Evolutionary conservation across 2,113 vertebrate genomes (phyloP).

Genomic region (Antechinus stuartii): DNA sequence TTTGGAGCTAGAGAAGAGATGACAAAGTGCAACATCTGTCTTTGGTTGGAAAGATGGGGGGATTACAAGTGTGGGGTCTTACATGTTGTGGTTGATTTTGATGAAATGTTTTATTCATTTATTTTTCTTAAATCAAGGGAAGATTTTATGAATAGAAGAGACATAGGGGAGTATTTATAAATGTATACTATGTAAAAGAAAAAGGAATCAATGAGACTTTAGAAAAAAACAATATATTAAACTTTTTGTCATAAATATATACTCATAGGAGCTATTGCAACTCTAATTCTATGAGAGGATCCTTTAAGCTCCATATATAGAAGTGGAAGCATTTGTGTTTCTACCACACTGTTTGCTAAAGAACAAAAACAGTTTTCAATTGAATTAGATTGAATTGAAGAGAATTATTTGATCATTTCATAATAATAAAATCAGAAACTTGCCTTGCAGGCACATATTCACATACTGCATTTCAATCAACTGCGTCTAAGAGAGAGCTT

Average conservation of each 20-base stretch:
- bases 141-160: background rate
- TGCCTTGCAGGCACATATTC: conserved; percentile 21
- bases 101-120: conserved; percentile 43
- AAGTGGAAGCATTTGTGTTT: conserved; percentile 59
- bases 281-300: conserved; percentile 59
- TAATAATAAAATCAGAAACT: conserved; percentile 56
- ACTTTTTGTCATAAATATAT: conserved; percentile 57
- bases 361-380: conserved; percentile 49
- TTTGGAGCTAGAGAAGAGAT: background rate
- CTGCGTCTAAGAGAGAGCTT: conserved; percentile 36
- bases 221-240: background rate
- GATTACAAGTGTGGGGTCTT: background rate
- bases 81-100: background rate
- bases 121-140: conserved; percentile 31
- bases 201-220: background rate
- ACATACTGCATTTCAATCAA: conserved; percentile 46
- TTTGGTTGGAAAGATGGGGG: background rate
- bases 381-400: background rate
- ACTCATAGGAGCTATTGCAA: conserved; percentile 65
- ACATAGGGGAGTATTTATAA: background rate
- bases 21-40: background rate
- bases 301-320: conserved; percentile 40
- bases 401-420: conserved; percentile 1
- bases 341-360: conserved; percentile 38
- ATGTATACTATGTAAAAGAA: background rate